Percentiles rank a stretch among this genome's conserved stretches.
Conservation (phyloP, 1,140 invertebrate species). For the Drosophila auraria region DNA sequence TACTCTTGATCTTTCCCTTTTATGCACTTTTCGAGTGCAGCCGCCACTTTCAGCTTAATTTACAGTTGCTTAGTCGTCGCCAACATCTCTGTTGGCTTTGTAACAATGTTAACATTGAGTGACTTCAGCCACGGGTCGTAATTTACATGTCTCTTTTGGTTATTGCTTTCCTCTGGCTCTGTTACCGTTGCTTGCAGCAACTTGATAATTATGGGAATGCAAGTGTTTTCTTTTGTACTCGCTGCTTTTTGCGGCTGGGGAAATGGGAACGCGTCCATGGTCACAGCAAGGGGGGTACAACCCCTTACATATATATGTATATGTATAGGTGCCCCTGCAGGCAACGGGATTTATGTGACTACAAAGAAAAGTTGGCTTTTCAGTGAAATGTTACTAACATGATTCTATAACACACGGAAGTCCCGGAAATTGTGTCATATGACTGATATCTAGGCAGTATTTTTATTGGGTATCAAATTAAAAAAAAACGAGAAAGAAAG, state of each 20-base stretch:
- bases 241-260: conserved; percentile 11
- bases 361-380: no score
- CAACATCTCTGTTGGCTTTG: conserved; percentile 20
- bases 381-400: no score
- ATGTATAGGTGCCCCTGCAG: no score
- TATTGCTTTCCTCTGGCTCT: neutral
- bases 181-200: conserved; percentile 19
- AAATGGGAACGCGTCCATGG: neutral
- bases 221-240: conserved; percentile 33
- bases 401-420: no score
- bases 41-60: conserved; percentile 31
- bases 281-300: neutral
- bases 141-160: conserved; percentile 37
- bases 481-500: no score
- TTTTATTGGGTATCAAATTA: no score
- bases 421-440: no score
- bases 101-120: conserved; percentile 47
- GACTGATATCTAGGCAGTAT: no score
- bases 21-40: conserved; percentile 13
- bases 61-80: conserved; percentile 44
- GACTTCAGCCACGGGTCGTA: conserved; percentile 48
- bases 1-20: neutral
- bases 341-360: no score
- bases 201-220: conserved; percentile 33
- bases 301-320: neutral